A percentile compares a stretch with the other conserved stretches of the same genome.
Conservation (phyloP, 1,140 invertebrate species). For the Dolichoris vasculosae region DNA sequence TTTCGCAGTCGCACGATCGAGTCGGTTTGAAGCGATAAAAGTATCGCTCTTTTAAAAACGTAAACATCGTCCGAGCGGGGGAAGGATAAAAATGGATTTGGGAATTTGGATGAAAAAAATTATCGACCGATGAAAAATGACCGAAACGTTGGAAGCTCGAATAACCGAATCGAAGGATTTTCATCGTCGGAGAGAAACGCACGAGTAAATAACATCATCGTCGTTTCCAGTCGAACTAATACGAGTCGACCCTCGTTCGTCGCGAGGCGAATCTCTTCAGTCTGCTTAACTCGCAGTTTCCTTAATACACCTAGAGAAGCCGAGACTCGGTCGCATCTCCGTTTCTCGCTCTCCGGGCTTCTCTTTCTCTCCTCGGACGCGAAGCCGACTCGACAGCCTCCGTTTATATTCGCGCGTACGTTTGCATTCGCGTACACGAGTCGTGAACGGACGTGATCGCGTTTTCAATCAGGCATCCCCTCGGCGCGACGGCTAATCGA, state of each 20-base stretch:
- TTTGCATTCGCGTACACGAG: neutral
- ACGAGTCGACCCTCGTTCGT: neutral
- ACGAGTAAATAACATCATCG: neutral
- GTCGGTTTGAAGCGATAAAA: no score
- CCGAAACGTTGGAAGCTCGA: no score
- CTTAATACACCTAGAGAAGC: slow-evolving; percentile 30
- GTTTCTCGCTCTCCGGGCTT: neutral
- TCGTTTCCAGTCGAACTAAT: slow-evolving; percentile 11
- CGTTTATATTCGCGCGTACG: neutral
- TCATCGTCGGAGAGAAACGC: neutral
- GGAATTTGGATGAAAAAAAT: no score
- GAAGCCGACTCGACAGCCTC: no score
- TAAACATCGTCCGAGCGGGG: no score
- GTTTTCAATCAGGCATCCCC: slow-evolving; percentile 62
- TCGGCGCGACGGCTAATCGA: slow-evolving; percentile 56
- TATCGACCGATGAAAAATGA: no score
- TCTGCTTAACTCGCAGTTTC: slow-evolving; percentile 40
- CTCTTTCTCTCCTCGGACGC: neutral
- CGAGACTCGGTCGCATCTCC: neutral
- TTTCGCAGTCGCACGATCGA: neutral
- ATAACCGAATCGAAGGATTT: no score
- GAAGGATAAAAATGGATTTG: no score
- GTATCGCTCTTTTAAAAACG: no score
- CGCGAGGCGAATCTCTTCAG: neutral
- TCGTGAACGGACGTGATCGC: slow-evolving; percentile 46